Evolutionary conservation across 2,797 vertebrate species (phyloP).

Genomic region (Rhadinocentrus ornatus): DNA sequence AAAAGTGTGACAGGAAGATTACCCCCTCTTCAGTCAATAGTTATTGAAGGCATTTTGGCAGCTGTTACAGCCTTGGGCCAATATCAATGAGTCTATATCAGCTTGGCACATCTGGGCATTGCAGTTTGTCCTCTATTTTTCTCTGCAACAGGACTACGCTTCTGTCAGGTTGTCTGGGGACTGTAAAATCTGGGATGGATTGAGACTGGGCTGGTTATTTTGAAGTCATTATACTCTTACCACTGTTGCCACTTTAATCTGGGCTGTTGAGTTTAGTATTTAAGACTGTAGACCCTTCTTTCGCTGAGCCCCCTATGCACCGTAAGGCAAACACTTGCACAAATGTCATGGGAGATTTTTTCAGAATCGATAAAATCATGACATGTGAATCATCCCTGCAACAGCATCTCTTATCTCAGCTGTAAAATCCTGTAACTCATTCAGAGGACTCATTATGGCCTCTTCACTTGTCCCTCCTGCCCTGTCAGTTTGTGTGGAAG

Average conservation of each 20-base stretch:
- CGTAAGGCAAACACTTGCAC: conserved; percentile 7
- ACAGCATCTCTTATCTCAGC: conserved; percentile 17
- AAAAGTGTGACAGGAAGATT: conserved; percentile 11
- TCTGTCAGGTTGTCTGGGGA: conserved; percentile 17
- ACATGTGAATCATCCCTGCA: conserved; percentile 28
- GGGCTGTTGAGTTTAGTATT: conserved; percentile 12
- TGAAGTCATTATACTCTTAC: conserved; percentile 19
- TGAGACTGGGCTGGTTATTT: conserved; percentile 28
- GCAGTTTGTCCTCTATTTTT: conserved; percentile 27
- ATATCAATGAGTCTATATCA: conserved; percentile 40
- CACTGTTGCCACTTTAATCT: conserved; percentile 12
- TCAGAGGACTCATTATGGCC: conserved; percentile 10
- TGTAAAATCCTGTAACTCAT: conserved; percentile 16
- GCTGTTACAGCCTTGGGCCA: conserved; percentile 21
- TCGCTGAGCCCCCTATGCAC: neutral
- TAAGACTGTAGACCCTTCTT: conserved; percentile 6
- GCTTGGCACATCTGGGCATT: conserved; percentile 38
- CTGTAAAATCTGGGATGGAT: conserved; percentile 23
- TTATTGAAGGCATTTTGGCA: conserved; percentile 21
- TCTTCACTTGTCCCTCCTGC: neutral
- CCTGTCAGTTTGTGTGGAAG: conserved; percentile 2
- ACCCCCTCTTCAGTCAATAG: conserved; percentile 17
- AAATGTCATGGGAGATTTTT: conserved; percentile 14
- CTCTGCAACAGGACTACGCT: conserved; percentile 22
- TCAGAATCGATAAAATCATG: conserved; percentile 20